phyloP scores from a whole-genome alignment of 2,888 invertebrate genomes.

The Zhuqinia jingwanae region DNA sequence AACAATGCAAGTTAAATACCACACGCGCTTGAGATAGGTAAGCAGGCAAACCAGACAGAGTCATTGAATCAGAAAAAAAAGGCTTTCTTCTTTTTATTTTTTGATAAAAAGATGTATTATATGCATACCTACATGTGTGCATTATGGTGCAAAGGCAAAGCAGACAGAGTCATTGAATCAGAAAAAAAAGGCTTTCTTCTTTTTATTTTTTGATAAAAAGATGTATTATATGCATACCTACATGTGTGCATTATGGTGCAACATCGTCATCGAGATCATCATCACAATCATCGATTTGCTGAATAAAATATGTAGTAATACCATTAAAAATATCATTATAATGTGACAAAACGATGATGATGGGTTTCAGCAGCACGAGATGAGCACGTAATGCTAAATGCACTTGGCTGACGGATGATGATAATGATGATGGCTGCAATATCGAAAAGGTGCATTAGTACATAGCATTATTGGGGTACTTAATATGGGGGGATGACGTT shows the following conservation, averaged over 20 bases:
- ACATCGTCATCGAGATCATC: conserved; percentile 39
- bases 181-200: conserved; percentile 49
- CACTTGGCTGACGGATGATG: conserved; percentile 38
- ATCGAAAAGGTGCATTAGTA: conserved; percentile 41
- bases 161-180: conserved; percentile 36
- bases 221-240: conserved; percentile 15
- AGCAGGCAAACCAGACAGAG: conserved; percentile 11
- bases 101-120: conserved; percentile 10
- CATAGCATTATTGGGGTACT: neutral
- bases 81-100: conserved; percentile 33
- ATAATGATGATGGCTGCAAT: conserved; percentile 31
- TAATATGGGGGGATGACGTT: conserved; percentile 50
- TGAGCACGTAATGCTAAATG: conserved; percentile 52
- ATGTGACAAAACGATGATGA: conserved; percentile 57
- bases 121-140: conserved; percentile 4
- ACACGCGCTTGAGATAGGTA: conserved; percentile 1
- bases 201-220: neutral
- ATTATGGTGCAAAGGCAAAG: neutral
- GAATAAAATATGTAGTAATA: conserved; percentile 47
- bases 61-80: conserved; percentile 43
- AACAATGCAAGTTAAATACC: conserved; percentile 32
- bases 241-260: conserved; percentile 30
- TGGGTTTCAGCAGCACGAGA: conserved; percentile 40
- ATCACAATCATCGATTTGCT: conserved; percentile 39
- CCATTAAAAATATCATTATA: conserved; percentile 57